phyloP scores from a whole-genome alignment of 2,888 invertebrate genomes.

The Doris montereyensis region DNA sequence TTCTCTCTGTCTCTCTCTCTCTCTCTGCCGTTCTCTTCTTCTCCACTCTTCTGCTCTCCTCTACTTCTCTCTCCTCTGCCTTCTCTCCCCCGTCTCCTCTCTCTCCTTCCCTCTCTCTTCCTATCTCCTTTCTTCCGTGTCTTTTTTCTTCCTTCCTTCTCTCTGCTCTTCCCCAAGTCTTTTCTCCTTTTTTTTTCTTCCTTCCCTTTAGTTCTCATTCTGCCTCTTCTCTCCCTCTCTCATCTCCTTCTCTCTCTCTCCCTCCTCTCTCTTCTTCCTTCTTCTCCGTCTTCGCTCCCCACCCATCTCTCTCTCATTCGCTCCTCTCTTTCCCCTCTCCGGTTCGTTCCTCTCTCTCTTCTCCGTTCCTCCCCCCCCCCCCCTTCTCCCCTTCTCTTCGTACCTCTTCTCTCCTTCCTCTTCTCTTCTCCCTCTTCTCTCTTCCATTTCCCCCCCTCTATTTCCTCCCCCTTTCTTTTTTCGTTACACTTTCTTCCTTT shows the following conservation, averaged over 20 bases:
- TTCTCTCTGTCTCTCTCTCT: background rate
- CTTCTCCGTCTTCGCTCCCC: background rate
- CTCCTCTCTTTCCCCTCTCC: background rate
- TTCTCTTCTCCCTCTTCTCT: background rate
- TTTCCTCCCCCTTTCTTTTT: background rate
- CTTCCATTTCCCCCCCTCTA: background rate
- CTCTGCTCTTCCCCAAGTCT: background rate
- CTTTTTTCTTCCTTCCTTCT: background rate
- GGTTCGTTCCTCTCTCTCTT: background rate
- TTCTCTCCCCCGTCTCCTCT: background rate
- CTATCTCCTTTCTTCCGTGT: background rate
- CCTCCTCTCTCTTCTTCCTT: background rate
- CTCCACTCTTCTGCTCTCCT: background rate
- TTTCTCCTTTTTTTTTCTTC: background rate
- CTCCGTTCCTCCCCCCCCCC: background rate
- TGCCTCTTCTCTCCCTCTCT: background rate
- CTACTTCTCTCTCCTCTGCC: background rate
- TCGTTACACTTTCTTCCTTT: background rate
- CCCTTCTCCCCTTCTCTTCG: background rate
- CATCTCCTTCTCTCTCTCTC: background rate
- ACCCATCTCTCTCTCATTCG: background rate
- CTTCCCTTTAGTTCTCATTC: background rate
- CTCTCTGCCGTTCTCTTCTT: background rate
- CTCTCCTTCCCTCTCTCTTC: background rate
- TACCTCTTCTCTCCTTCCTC: background rate